Evolutionary conservation across 2,888 invertebrate species (phyloP), one percentile per base, ranked within the genome.

Genomic region (Drosophila yooni): DNA sequence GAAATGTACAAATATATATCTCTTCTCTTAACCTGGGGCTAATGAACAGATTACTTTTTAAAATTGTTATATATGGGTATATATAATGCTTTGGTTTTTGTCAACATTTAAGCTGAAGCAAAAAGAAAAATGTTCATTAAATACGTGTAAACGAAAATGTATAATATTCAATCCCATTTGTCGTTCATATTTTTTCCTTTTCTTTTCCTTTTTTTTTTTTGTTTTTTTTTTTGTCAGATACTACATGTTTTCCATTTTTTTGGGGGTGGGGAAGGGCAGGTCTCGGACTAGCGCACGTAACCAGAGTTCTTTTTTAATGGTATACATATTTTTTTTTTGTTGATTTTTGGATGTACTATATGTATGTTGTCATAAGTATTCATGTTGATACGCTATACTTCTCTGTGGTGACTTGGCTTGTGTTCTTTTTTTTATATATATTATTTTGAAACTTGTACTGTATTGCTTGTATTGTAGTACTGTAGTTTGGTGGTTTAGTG

Each of bases 111-210:
- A 78, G 71, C 78, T 76, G 69, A 73, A 76, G 80, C 81, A 83
- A 88, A 92, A 92, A 92, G 90, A 88, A 91, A 89, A 91, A 83
- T 92, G 92, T 93, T 92, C 93, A 92, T 92, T 92, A 92, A 92
- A 92, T 92, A 93, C 93, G 92, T 92, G 93, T 93, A 93, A 92
- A 93, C 93, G 93, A 93, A 93, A 93, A 93, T 93, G 93, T 93
- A 93, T 93, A 93, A 93, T 93, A 93, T 93, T 93, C 93, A 93
- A 93, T 93, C 93, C 93, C 92, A 93, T 92, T 88, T 79, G 73
- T 80, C 79, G 78, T 81, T 77, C 74, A 67, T 66, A 72, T 64
- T 54, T 81, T 76, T 63, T 73, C 50, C 54, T 65, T 77, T 76
- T 68, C 70, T 68, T 76, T 63, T 54, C 80, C 69, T 67, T 74